Base-by-base conservation (phyloP, 2,888 invertebrate genomes). In the Norana najaformis region DNA sequence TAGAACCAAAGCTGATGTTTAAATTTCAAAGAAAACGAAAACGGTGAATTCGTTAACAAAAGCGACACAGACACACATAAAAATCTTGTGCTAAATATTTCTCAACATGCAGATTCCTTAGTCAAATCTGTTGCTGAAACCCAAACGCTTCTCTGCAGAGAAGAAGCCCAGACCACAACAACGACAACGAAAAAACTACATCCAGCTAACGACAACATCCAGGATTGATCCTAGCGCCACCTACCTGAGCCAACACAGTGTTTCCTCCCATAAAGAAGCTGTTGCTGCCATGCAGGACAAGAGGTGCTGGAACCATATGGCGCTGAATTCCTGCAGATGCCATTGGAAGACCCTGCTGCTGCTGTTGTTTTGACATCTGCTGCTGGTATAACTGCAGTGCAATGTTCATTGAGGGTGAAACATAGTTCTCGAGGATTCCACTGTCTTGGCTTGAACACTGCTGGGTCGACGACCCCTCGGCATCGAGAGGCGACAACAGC, bases 401-500 rank as follows among this genome's bases (percentile, higher is more conserved):
- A 18, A 85, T n/a, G 35, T 83, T 83, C 36, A 85, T 85, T 30
- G 69, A 8, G 36, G 85, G 85, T 23, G 85, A 85, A 5, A 85
- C 85, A 14, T 37, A 85, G 85, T 85, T 85, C 85, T 85, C 85
- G 1, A 85, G 85, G 37, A 85, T 85, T 85, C 85, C 85, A 37
- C 85, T 85, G 85, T 85, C 85, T 37, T 85, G 85, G 85, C 85
- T 85, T 23, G 85, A 85, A 85, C 85, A 85, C 85, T 85, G 85
- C 36, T 85, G 85, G 85, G 6, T 36, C 36, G 85, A 85, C 14
- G 85, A 30, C 0, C 35, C 95, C 88, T 95, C 95, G 34, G 93
- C 96, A 95, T 97, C 97, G 91, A 97, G 95, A 93, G 97, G 96
- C 94, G 96, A 96, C 93, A 96, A 96, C 93, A 97, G 96, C 91